These are phyloP conservation scores for Drosophila melanica DNA, from an alignment of 1,140 invertebrate species.

Conservation along the genomic window DNA sequence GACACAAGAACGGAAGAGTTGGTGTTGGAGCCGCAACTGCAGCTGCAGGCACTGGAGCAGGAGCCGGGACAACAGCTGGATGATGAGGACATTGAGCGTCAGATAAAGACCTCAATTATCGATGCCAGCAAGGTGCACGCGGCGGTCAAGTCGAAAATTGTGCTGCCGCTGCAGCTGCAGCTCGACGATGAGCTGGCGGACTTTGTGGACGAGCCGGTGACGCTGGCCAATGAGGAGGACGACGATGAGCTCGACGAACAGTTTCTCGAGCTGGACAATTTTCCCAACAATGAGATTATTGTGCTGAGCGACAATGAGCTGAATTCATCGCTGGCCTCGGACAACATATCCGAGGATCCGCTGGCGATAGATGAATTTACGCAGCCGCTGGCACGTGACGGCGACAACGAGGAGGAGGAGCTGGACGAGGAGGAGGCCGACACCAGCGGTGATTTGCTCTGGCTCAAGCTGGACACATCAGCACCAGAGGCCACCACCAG, in stretches of 20 bases:
- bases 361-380: slow-evolving; percentile 71
- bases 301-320: slow-evolving; percentile 67
- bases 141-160: slow-evolving; percentile 51
- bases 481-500: not conserved
- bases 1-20: slow-evolving; percentile 9
- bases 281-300: slow-evolving; percentile 75
- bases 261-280: slow-evolving; percentile 55
- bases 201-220: slow-evolving; percentile 32
- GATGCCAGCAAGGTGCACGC: slow-evolving; percentile 68
- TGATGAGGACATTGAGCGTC: slow-evolving; percentile 69
- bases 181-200: slow-evolving; percentile 59
- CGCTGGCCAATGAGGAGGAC: slow-evolving; percentile 29
- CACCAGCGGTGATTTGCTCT: slow-evolving; percentile 59
- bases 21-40: slow-evolving; percentile 11
- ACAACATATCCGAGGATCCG: slow-evolving; percentile 73
- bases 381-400: slow-evolving; percentile 29
- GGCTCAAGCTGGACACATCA: slow-evolving; percentile 55
- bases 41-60: not conserved
- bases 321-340: slow-evolving; percentile 69
- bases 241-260: slow-evolving; percentile 65
- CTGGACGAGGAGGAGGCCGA: slow-evolving; percentile 57
- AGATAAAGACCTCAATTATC: slow-evolving; percentile 78
- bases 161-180: slow-evolving; percentile 42
- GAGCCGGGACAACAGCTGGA: slow-evolving; percentile 12
- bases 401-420: slow-evolving; percentile 59